A percentile compares a stretch with the other conserved stretches of the same genome.
Evolutionary conservation across 2,888 invertebrate genomes (phyloP).

Genomic region (Phengaris arion): DNA sequence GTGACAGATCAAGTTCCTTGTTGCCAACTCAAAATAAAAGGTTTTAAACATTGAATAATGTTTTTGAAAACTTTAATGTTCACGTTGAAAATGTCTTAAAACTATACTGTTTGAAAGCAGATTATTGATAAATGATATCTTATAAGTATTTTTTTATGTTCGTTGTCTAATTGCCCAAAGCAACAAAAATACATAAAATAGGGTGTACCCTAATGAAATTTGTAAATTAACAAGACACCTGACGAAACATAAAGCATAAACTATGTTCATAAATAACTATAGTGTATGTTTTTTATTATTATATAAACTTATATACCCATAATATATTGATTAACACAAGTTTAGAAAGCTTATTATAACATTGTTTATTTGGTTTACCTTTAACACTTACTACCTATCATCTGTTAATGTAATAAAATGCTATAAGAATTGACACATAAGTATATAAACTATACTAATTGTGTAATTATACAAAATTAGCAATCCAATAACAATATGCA

Average conservation of each 20-base stretch:
- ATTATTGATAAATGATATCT: conserved; percentile 38
- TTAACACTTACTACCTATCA: conserved; percentile 78
- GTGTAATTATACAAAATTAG: conserved; percentile 79
- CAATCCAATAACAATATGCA: conserved; percentile 76
- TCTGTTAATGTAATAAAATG: conserved; percentile 78
- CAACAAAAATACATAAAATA: conserved; percentile 42
- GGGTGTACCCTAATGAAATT: no score
- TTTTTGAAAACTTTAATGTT: background rate
- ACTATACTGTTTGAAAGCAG: conserved; percentile 29
- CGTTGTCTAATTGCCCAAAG: conserved; percentile 67
- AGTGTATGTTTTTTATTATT: conserved; percentile 27
- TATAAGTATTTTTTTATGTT: conserved; percentile 58
- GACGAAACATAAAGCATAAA: background rate
- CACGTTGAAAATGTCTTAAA: background rate
- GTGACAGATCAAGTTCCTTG: background rate
- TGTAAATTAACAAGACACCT: conserved; percentile 32
- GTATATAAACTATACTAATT: conserved; percentile 81
- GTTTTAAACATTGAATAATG: background rate
- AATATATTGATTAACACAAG: conserved; percentile 46
- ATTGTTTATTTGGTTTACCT: conserved; percentile 65
- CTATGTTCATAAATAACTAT: background rate
- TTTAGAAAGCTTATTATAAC: conserved; percentile 64
- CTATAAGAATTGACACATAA: conserved; percentile 81
- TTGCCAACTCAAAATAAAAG: background rate
- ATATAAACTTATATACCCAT: conserved; percentile 33